Percentiles rank a stretch among this genome's conserved stretches.
phyloP scores from a whole-genome alignment of 2,113 vertebrate species.

The Genyomyrus donnyi region DNA sequence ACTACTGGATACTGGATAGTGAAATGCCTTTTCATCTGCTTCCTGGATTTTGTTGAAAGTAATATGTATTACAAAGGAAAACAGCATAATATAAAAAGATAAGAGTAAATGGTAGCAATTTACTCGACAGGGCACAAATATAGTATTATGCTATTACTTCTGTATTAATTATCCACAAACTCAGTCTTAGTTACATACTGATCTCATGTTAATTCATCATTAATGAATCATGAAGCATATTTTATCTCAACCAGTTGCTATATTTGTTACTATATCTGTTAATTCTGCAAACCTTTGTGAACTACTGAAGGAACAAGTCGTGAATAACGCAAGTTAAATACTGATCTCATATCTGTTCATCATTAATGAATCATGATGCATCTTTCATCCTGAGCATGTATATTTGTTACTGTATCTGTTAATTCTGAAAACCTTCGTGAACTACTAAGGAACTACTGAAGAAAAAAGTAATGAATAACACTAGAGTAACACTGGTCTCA shows the following conservation, averaged over 20 bases:
- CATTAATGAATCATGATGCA: background rate
- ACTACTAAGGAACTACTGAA: too few species aligned
- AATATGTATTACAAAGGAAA: background rate
- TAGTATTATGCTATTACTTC: background rate
- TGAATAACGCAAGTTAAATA: background rate
- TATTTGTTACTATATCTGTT: background rate
- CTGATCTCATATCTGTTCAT: background rate
- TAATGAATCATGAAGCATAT: background rate
- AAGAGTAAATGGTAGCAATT: background rate
- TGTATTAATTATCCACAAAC: background rate
- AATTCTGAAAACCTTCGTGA: too few species aligned
- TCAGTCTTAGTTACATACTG: background rate
- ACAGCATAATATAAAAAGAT: background rate
- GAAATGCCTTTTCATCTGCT: background rate
- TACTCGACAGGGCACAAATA: background rate
- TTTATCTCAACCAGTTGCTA: background rate
- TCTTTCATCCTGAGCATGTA: background rate
- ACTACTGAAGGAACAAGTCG: background rate
- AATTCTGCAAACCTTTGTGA: background rate
- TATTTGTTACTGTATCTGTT: background rate
- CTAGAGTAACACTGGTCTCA: too few species aligned
- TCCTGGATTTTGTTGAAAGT: background rate
- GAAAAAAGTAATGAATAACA: too few species aligned
- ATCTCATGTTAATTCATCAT: background rate
- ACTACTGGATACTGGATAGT: background rate